These are phyloP conservation scores for Melanocharis versteri DNA, from an alignment of 2,113 vertebrate species.

Conservation along the genomic window DNA sequence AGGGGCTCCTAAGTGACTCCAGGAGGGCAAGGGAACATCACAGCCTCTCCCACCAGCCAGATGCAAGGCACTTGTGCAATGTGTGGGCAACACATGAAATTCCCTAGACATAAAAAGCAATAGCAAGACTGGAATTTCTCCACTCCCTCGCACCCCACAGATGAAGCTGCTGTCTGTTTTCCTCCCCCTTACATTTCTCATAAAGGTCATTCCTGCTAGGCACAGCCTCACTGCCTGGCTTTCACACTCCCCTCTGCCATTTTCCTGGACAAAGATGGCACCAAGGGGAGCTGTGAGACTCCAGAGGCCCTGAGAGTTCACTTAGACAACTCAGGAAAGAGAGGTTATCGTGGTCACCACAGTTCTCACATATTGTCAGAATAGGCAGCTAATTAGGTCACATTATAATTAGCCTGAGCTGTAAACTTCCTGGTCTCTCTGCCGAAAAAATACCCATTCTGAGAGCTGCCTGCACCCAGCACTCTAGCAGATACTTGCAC, in stretches of 20 bases:
- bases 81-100: not conserved
- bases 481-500: not conserved
- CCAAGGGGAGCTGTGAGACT: not conserved
- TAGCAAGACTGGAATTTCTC: not conserved
- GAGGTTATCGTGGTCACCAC: not conserved
- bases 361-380: not conserved
- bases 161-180: not conserved
- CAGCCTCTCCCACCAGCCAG: not conserved
- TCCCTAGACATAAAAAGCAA: not conserved
- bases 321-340: not conserved
- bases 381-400: slow-evolving; percentile 50
- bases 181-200: not conserved
- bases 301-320: not conserved
- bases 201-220: not conserved
- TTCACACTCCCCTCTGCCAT: not conserved
- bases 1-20: not conserved
- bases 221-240: not conserved
- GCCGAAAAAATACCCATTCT: not conserved
- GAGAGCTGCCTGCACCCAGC: not conserved
- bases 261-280: not conserved
- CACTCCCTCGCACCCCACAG: not conserved
- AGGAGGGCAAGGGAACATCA: not conserved
- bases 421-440: not conserved
- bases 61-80: not conserved
- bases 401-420: slow-evolving; percentile 33